Percentiles rank a stretch among this genome's conserved stretches.
Conservation (phyloP, 2,888 invertebrate species). For the Pristionchus arcanus region DNA sequence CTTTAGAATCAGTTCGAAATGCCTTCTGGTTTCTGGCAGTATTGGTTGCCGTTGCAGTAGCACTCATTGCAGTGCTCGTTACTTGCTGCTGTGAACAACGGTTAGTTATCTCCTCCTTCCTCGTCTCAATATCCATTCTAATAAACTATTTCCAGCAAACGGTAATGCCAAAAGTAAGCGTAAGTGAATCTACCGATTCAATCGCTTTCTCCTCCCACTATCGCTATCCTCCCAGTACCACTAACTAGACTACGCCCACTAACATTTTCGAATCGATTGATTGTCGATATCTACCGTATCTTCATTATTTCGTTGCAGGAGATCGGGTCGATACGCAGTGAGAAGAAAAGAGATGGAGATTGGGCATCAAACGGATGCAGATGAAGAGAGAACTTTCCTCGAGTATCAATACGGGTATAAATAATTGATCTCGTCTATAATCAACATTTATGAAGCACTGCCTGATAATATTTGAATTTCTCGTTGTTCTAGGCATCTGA, state of each 20-base stretch:
- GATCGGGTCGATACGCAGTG: conserved; percentile 63
- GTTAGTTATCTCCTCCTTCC: neutral
- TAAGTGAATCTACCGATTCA: conserved; percentile 10
- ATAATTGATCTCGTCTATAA: conserved; percentile 32
- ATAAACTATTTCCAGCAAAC: conserved; percentile 7
- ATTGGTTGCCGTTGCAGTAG: conserved; percentile 78
- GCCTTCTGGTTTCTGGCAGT: conserved; percentile 81
- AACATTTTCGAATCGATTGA: conserved; percentile 25
- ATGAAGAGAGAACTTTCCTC: conserved; percentile 75
- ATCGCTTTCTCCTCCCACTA: neutral
- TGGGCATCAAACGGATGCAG: conserved; percentile 69
- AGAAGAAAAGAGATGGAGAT: conserved; percentile 73
- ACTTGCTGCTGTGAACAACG: conserved; percentile 75
- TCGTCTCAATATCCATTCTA: neutral
- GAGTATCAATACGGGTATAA: conserved; percentile 77
- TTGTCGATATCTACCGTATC: neutral
- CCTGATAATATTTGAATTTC: neutral
- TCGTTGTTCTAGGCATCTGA: neutral
- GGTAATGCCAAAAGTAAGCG: conserved; percentile 43
- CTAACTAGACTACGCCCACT: neutral
- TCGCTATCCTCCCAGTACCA: conserved; percentile 42
- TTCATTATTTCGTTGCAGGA: neutral
- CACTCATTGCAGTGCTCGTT: conserved; percentile 77
- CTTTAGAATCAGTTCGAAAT: conserved; percentile 77
- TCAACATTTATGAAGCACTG: neutral